Base-by-base conservation (phyloP, 2,113 vertebrate species). In the Megalops atlanticus region DNA sequence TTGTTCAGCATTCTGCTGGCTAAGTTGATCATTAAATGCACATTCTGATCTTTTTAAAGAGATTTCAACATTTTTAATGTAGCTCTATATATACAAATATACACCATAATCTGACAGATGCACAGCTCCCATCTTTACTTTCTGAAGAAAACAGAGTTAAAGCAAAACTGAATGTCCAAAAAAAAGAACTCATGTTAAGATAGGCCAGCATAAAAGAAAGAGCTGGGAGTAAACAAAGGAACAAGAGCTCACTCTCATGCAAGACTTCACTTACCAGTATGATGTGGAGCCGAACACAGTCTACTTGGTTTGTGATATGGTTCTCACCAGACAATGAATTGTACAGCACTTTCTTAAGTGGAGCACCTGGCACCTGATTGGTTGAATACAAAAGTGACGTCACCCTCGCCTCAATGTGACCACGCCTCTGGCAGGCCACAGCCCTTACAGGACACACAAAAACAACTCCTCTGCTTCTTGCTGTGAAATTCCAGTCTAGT, bases 341-440 rank as follows among this genome's bases (percentile, higher is more conserved):
- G 5, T 27, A 64, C n/a, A 24, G 58, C 2, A 31, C n/a, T 27
- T n/a, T 64, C n/a, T 64, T 31, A 64, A 64, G 24, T 64, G 58
- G n/a, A 64, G n/a, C 58, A 64, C 31, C 58, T 64, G 58, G n/a
- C 58, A 31, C 24, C 58, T 64, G 58, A 64, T 64, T 64, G 58
- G 58, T 24, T 64, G 24, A 64, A 64, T 10, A 1, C 2, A 24
- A 27, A 64, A 31, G 58, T 27, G 58, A n/a, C 52, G n/a, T 58
- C 52, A 64, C 5, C 10, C 58, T 10, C 7, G 58, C 58, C 58
- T 64, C n/a, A 31, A 31, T 31, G 8, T 64, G n/a, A 31, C 52
- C 7, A n/a, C 8, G 52, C 14, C 21, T n/a, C 15, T 24, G n/a
- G 52, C 52, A 58, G 52, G 52, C 52, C 8, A n/a, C 47, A 49